A percentile compares a stretch with the other conserved stretches of the same genome.
These are phyloP conservation scores for Ommatoiulus sabulosus DNA, from an alignment of 2,888 invertebrate genomes.

Conservation along the genomic window DNA sequence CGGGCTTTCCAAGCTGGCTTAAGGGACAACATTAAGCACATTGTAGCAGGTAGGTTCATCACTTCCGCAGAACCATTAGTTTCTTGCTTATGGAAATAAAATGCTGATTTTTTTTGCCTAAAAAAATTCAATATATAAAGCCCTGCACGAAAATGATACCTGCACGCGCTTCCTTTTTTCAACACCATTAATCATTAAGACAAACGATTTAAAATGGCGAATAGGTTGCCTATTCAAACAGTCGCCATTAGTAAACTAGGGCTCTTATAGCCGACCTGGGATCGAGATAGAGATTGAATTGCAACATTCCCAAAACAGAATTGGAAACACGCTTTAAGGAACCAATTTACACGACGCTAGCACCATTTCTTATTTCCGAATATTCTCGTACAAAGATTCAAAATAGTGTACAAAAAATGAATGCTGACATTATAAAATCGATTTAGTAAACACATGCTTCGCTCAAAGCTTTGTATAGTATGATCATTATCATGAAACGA, in stretches of 20 bases:
- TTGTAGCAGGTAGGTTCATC: constrained; percentile 43
- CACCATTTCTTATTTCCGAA: no score
- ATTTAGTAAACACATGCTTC: no score
- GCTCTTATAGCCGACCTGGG: background rate
- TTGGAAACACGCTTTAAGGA: no score
- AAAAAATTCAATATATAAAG: constrained; percentile 22
- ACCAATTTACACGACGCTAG: no score
- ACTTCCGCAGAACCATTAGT: constrained; percentile 19
- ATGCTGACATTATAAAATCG: no score
- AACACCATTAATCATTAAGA: constrained; percentile 29
- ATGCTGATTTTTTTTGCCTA: background rate
- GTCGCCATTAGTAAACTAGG: background rate
- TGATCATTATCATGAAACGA: no score
- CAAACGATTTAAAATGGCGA: background rate
- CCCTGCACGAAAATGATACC: background rate
- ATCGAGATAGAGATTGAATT: background rate
- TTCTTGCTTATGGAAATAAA: constrained; percentile 35
- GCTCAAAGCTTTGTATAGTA: no score
- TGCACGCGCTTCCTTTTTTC: background rate
- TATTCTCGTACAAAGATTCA: no score
- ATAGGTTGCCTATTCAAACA: background rate
- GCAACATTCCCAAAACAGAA: background rate
- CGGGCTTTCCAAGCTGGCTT: constrained; percentile 30
- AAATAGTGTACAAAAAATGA: no score
- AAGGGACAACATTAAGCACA: constrained; percentile 36